Evolutionary conservation across 2,888 invertebrate genomes (phyloP), one percentile per base, ranked within the genome.

Genomic region (Diaprepes abbreviatus): DNA sequence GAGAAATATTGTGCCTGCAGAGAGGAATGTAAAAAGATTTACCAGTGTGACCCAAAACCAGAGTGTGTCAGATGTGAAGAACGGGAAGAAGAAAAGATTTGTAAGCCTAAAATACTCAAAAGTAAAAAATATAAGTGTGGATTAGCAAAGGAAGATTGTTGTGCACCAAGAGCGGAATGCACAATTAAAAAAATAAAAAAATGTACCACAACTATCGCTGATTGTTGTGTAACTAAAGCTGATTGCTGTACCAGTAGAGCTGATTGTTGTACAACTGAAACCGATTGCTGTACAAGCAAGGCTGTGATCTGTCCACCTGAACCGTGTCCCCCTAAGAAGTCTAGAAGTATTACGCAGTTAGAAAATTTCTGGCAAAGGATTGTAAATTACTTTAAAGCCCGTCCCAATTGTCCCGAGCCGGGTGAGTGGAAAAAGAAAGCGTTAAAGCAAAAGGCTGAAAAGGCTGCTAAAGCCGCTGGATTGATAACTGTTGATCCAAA

Each of bases 361-460:
- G 70, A 70, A 21, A 33, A 21, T 14, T 7, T 70, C 12, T 70
- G 65, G 59, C 70, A 70, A 14, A 70, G 52, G 45, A 69, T 83
- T 9, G 70, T 78, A 2, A 79, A 81, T 59, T 83, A 77, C 71
- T 83, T 83, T 70, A 80, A 79, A 70, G 81, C 83, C 1, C 74
- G 79, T 67, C 81, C 80, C 0, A 75, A 76, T 52, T 82, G 82
- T 73, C 83, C 83, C 1, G 54, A 77, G 3, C 79, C 82, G 0
- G 81, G 77, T 19, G 81, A 81, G 52, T 79, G 77, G 72, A 80
- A 78, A 55, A 79, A 76, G 48, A 77, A 77, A 57, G 75, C 76
- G 31, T 70, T 81, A 7, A 74, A 70, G 33, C 72, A 75, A 10
- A 78, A 79, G 45, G 81, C 82, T 0, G 76, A 79, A 60, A 79